Base-by-base conservation (phyloP, 2,888 invertebrate species). In the Icerya purchasi region DNA sequence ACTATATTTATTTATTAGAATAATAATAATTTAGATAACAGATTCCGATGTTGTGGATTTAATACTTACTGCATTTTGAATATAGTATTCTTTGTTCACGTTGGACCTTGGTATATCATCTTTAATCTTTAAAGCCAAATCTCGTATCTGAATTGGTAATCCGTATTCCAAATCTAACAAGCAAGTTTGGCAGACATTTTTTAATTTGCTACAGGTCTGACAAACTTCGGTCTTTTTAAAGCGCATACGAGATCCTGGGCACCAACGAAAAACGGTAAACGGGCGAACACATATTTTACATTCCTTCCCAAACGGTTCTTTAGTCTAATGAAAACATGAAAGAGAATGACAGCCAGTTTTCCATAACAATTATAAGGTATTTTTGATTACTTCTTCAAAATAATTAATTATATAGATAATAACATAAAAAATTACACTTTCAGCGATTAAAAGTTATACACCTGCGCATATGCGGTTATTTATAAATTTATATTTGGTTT, bases 221-320 rank as follows among this genome's bases (percentile, higher is more conserved):
- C 94, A 94, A 20, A 94, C 84, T 75, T 96, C 94, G 0, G 93
- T 92, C 71, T 92, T 93, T 74, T 94, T 96, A 71, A 91, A 94
- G 66, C 93, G 82, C 89, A 92, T 92, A 66, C 87, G 77, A 3
- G 90, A 86, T 22, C 94, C 94, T 1, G 94, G 94, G 72, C 92
- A 92, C 93, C 94, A 94, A 49, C 94, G 80, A 72, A 94, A 96
- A 19, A 91, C 90, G 14, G 93, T 94, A 70, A 94, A 96, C 1
- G 94, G 94, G 53, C 94, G 78, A 54, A 83, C 79, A 72, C 94
- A 94, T 66, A 93, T 93, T 74, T 94, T 94, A 70, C 94, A 94
- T 70, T 93, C 93, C 69, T 90, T 90, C 0, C 94, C 94, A 76
- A 87, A 91, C 66, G 83, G 85, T 70, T 94, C 93, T 73, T 93